Evolutionary conservation across 2,113 vertebrate species (phyloP).

Genomic region (Camelus bactrianus): DNA sequence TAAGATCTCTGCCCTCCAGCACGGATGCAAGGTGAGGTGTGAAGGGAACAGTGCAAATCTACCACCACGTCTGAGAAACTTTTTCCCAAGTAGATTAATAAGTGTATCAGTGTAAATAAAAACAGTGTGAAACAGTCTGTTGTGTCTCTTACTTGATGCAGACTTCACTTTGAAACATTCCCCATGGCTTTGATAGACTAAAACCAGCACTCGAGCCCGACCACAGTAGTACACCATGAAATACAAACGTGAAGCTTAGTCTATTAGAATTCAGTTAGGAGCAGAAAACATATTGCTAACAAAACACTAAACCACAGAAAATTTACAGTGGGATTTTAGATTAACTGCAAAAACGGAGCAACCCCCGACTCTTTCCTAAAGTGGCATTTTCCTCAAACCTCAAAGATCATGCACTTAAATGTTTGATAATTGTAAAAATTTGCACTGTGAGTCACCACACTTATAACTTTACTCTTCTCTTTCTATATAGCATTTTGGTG

Average conservation of each 20-base stretch:
- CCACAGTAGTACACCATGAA: not conserved
- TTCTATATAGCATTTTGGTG: not conserved
- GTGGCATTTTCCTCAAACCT: slow-evolving; percentile 42
- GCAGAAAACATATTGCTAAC: slow-evolving; percentile 10
- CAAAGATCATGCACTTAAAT: slow-evolving; percentile 55
- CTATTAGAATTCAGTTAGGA: slow-evolving; percentile 11
- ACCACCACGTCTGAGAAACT: not conserved
- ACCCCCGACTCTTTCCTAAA: not conserved
- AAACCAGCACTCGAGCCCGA: not conserved
- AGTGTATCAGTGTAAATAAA: not conserved
- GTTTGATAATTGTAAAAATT: slow-evolving; percentile 50
- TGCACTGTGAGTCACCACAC: not conserved
- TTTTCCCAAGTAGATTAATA: slow-evolving; percentile 32
- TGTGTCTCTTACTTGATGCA: not conserved
- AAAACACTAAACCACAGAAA: slow-evolving; percentile 28
- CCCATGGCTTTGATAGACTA: not conserved
- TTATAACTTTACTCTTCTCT: not conserved
- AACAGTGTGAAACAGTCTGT: not conserved
- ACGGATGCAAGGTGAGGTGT: not conserved
- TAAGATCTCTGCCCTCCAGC: not conserved
- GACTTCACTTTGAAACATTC: not conserved
- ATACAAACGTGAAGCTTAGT: not conserved
- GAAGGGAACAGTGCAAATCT: not conserved
- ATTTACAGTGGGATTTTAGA: not conserved
- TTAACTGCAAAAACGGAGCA: not conserved